Evolutionary conservation across 1,140 invertebrate species (phyloP).

Genomic region (Drosophila rhopaloa): DNA sequence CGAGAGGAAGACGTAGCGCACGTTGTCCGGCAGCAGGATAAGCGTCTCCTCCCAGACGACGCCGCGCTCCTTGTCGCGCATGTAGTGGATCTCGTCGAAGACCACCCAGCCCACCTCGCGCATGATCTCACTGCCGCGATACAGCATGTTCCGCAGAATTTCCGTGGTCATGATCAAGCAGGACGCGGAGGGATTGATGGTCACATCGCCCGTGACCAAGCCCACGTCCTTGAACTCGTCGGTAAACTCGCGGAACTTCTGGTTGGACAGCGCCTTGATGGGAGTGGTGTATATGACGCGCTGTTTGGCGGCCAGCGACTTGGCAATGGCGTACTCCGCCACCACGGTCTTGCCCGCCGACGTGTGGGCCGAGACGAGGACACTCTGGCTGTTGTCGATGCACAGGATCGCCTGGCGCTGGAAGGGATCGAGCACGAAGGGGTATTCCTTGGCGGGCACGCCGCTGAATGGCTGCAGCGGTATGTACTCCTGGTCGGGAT

Average conservation of each 20-base stretch:
- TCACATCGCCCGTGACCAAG: slow-evolving; percentile 99
- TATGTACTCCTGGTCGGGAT: slow-evolving; percentile 93
- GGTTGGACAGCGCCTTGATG: slow-evolving; percentile 99
- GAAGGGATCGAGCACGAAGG: slow-evolving; percentile 98
- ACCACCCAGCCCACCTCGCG: slow-evolving; percentile 99
- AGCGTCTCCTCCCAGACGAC: slow-evolving; percentile 99
- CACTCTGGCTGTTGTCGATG: slow-evolving; percentile 98
- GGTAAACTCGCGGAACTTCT: slow-evolving; percentile 99
- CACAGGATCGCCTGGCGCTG: slow-evolving; percentile 99
- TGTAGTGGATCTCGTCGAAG: slow-evolving; percentile 99
- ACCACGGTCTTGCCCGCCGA: slow-evolving; percentile 99
- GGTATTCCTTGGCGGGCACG: slow-evolving; percentile 96
- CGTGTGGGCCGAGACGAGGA: slow-evolving; percentile 99
- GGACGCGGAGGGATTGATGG: slow-evolving; percentile 98
- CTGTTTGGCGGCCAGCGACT: slow-evolving; percentile 89
- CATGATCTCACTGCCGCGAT: slow-evolving; percentile 98
- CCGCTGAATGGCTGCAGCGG: slow-evolving; percentile 87
- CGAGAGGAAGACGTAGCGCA: slow-evolving; percentile 99
- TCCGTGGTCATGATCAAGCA: slow-evolving; percentile 99
- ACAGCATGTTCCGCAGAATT: slow-evolving; percentile 99
- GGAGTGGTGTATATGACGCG: slow-evolving; percentile 99
- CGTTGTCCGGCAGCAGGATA: slow-evolving; percentile 98
- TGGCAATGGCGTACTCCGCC: slow-evolving; percentile 93
- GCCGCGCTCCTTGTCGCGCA: slow-evolving; percentile 99
- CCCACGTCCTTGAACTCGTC: slow-evolving; percentile 99